phyloP scores from a whole-genome alignment of 1,140 invertebrate genomes.

The Bombus confusus region DNA sequence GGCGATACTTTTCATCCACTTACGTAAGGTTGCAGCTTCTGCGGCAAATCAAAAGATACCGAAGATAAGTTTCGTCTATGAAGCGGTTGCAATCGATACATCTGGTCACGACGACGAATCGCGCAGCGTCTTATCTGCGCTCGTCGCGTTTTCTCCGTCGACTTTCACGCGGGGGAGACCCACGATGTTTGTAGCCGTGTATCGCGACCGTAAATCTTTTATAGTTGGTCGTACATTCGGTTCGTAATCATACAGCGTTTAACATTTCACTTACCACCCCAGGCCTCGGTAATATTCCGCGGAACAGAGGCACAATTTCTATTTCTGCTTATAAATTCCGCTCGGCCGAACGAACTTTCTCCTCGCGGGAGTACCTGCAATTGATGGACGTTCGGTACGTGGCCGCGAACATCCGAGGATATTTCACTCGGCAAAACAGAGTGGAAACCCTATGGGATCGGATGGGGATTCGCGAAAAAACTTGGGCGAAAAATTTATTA shows the following conservation, averaged over 20 bases:
- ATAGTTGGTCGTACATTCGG: constrained; percentile 24
- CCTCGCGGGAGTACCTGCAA: constrained; percentile 42
- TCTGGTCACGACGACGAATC: neutral
- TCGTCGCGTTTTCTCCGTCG: neutral
- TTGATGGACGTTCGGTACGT: constrained; percentile 44
- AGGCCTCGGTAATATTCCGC: constrained; percentile 21
- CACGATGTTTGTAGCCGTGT: neutral
- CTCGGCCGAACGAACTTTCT: constrained; percentile 40
- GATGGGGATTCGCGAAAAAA: constrained; percentile 8
- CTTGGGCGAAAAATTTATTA: neutral
- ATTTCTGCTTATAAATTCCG: constrained; percentile 53
- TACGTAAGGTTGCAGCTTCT: neutral
- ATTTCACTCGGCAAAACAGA: constrained; percentile 19
- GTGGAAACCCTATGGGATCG: constrained; percentile 16
- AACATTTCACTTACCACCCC: constrained; percentile 42
- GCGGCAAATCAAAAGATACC: neutral
- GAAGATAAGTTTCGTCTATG: neutral
- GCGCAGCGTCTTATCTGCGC: neutral
- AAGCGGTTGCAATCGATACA: neutral
- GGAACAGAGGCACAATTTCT: constrained; percentile 39
- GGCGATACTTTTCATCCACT: neutral
- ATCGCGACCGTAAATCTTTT: constrained; percentile 41
- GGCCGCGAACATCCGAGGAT: constrained; percentile 17
- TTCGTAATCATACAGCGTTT: constrained; percentile 34
- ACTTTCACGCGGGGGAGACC: neutral